These are phyloP conservation scores for Pempheris klunzingeri DNA, from an alignment of 2,797 vertebrate species.

Conservation along the genomic window DNA sequence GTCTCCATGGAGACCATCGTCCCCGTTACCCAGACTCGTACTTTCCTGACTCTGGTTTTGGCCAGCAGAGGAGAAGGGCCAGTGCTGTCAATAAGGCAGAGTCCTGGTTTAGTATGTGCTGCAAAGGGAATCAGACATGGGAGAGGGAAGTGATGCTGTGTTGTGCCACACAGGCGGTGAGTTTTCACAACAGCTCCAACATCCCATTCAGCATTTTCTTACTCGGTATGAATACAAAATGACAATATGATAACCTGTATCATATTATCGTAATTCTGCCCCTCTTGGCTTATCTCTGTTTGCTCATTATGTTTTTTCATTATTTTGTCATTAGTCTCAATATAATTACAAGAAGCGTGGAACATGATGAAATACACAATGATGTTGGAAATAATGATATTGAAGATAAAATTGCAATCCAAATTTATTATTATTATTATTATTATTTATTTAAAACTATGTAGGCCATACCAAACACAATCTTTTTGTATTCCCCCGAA, in stretches of 20 bases:
- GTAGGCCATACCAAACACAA: not conserved
- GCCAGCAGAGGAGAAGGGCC: constrained; percentile 52
- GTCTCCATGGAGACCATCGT: constrained; percentile 71
- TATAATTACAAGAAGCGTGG: not conserved
- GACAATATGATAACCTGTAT: not conserved
- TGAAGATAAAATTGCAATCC: not conserved
- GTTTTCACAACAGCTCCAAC: constrained; percentile 45
- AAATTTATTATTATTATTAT: too few relatives aligned
- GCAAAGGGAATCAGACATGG: constrained; percentile 62
- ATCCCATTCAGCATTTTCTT: constrained; percentile 8
- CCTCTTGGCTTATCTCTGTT: not conserved
- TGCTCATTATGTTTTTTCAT: not conserved
- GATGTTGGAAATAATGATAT: not conserved
- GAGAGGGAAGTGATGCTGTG: constrained; percentile 70
- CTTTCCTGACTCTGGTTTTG: constrained; percentile 68
- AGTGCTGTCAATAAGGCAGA: constrained; percentile 79
- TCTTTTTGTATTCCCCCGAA: not conserved
- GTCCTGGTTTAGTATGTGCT: constrained; percentile 80
- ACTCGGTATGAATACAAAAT: not conserved
- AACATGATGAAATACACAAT: constrained; percentile 5
- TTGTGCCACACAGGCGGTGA: constrained; percentile 83
- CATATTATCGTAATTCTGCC: constrained; percentile 2
- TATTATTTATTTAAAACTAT: too few relatives aligned
- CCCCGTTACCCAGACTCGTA: constrained; percentile 72
- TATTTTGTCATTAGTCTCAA: not conserved